Percentiles rank a stretch among this genome's conserved stretches.
Conservation (phyloP, 1,140 invertebrate species). For the Eciton burchellii region DNA sequence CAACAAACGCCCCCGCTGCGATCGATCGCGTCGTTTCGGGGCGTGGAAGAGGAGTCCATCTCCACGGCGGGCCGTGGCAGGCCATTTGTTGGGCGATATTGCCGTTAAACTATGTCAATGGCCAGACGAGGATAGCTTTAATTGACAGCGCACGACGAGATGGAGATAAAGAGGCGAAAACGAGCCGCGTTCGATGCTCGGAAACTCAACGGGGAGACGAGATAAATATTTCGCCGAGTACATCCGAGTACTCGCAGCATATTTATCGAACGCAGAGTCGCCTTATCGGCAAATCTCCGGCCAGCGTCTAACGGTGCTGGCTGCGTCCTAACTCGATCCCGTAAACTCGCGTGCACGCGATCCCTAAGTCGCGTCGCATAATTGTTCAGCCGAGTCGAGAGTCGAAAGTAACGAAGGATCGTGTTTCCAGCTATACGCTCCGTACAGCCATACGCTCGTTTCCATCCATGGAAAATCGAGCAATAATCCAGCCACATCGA, state of each 20-base stretch:
- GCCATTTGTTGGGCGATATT: not conserved
- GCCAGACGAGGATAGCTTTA: not conserved
- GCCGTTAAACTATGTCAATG: not conserved
- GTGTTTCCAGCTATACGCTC: too few species aligned
- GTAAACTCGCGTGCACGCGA: too few species aligned
- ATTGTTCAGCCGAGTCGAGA: too few species aligned
- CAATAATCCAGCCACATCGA: too few species aligned
- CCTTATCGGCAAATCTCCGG: conserved; percentile 42
- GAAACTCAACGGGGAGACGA: not conserved
- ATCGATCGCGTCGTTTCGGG: too few species aligned
- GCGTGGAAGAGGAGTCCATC: not conserved
- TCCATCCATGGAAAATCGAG: too few species aligned
- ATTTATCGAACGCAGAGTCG: conserved; percentile 41
- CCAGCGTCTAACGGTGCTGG: not conserved
- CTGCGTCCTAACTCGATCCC: conserved; percentile 5
- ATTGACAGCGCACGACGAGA: not conserved
- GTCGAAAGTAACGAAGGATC: too few species aligned
- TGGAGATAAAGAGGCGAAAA: not conserved
- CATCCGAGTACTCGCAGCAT: not conserved
- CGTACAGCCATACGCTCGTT: too few species aligned
- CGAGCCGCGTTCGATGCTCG: not conserved
- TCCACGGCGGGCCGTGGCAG: too few species aligned
- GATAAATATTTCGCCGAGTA: conserved; percentile 21
- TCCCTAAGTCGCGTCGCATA: too few species aligned
- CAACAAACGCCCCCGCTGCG: too few species aligned